phyloP scores from a whole-genome alignment of 1,140 invertebrate genomes.

The Diachasma alloeum region DNA sequence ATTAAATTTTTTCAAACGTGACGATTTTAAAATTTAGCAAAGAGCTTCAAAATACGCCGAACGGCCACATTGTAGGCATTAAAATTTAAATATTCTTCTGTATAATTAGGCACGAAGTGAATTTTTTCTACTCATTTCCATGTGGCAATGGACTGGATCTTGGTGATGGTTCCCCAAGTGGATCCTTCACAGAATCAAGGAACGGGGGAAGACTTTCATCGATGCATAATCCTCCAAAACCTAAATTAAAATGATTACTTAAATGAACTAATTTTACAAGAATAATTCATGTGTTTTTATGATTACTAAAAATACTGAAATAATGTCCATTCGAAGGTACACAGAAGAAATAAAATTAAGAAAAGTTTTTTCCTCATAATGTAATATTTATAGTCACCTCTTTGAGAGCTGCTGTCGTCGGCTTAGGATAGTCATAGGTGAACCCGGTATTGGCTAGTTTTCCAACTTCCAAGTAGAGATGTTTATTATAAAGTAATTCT shows the following conservation, averaged over 20 bases:
- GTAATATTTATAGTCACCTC: conserved; percentile 48
- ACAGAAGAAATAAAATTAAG: no score
- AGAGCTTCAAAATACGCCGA: no score
- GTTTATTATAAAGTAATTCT: conserved; percentile 81
- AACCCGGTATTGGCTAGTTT: conserved; percentile 72
- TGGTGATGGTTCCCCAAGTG: no score
- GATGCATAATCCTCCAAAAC: conserved; percentile 74
- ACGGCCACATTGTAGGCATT: no score
- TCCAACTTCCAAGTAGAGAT: conserved; percentile 77
- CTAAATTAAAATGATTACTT: no score
- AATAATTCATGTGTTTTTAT: no score
- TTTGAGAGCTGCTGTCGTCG: conserved; percentile 70
- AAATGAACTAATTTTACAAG: no score
- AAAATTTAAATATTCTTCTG: conserved; percentile 14
- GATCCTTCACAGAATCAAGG: conserved; percentile 65
- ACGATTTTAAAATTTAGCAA: no score
- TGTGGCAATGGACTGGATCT: conserved; percentile 16
- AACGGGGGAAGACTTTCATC: conserved; percentile 78
- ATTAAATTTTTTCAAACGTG: no score
- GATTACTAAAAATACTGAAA: no score
- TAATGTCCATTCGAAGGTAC: no score
- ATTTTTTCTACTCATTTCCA: conserved; percentile 36
- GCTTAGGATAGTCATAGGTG: conserved; percentile 66
- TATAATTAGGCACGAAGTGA: conserved; percentile 57
- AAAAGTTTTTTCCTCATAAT: no score